phyloP scores from a whole-genome alignment of 2,888 invertebrate species.

The Hydrotaea diabolus region DNA sequence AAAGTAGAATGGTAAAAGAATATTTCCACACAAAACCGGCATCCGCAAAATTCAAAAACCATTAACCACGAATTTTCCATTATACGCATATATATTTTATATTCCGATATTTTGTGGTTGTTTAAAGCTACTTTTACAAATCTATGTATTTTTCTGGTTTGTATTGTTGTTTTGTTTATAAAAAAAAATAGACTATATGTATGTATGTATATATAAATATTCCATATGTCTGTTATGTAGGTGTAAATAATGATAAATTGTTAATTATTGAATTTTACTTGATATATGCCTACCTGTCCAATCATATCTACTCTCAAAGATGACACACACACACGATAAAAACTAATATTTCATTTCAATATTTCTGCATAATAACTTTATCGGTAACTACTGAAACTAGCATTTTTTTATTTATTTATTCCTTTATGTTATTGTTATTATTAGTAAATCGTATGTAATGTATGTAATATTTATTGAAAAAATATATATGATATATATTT shows the following conservation, averaged over 20 bases:
- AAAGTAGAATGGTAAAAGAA: no score
- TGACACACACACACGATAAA: no score
- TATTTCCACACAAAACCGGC: no score
- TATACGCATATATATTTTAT: slow-evolving; percentile 42
- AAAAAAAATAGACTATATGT: slow-evolving; percentile 37
- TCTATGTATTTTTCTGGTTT: slow-evolving; percentile 31
- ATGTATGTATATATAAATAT: slow-evolving; percentile 19
- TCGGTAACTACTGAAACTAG: slow-evolving; percentile 17
- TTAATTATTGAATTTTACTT: slow-evolving; percentile 31
- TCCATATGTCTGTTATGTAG: slow-evolving; percentile 39
- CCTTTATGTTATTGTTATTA: neutral
- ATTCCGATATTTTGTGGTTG: slow-evolving; percentile 60
- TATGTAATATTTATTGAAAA: slow-evolving; percentile 56
- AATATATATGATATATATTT: slow-evolving; percentile 65
- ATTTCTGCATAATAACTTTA: slow-evolving; percentile 7
- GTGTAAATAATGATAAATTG: slow-evolving; percentile 43
- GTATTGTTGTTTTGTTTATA: slow-evolving; percentile 25
- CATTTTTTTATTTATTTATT: neutral
- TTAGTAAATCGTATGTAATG: slow-evolving; percentile 37
- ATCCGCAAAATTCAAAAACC: no score
- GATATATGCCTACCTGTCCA: slow-evolving; percentile 23
- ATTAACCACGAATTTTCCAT: slow-evolving; percentile 6
- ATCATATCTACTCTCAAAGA: neutral
- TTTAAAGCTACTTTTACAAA: slow-evolving; percentile 45
- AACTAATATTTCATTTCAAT: neutral